Evolutionary conservation across 2,888 invertebrate genomes (phyloP).

Genomic region (Bembecia ichneumoniformis): DNA sequence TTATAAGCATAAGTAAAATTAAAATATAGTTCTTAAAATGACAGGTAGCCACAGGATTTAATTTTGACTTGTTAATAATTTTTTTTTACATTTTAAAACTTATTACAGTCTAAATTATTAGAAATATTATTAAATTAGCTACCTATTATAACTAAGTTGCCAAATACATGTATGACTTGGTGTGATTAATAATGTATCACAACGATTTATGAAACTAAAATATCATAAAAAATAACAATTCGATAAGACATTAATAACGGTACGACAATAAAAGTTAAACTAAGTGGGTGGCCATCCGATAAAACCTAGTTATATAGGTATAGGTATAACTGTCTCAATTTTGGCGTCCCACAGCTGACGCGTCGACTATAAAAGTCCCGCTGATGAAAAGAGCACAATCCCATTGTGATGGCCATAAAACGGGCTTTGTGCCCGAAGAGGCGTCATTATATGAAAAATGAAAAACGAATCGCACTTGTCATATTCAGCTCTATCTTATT

Average conservation of each 20-base stretch:
- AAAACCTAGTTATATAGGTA: constrained; percentile 6
- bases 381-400: constrained; percentile 67
- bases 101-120: too few species aligned
- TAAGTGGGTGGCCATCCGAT: neutral
- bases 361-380: constrained; percentile 56
- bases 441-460: constrained; percentile 64
- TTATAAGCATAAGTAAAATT: too few species aligned
- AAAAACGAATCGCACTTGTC: constrained; percentile 63
- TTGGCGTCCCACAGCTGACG: constrained; percentile 56
- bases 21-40: too few species aligned
- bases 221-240: neutral
- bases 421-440: constrained; percentile 56
- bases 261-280: neutral
- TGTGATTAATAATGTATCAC: too few species aligned
- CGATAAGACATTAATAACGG: neutral
- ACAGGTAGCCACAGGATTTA: too few species aligned
- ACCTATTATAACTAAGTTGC: too few species aligned
- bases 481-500: constrained; percentile 44
- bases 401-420: constrained; percentile 64
- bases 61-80: too few species aligned
- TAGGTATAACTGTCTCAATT: constrained; percentile 52
- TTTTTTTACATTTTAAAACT: too few species aligned
- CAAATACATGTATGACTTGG: too few species aligned
- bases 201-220: too few species aligned
- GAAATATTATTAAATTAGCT: too few species aligned